Conservation (phyloP, 2,113 vertebrate genomes). For the Philantomba maxwellii region DNA sequence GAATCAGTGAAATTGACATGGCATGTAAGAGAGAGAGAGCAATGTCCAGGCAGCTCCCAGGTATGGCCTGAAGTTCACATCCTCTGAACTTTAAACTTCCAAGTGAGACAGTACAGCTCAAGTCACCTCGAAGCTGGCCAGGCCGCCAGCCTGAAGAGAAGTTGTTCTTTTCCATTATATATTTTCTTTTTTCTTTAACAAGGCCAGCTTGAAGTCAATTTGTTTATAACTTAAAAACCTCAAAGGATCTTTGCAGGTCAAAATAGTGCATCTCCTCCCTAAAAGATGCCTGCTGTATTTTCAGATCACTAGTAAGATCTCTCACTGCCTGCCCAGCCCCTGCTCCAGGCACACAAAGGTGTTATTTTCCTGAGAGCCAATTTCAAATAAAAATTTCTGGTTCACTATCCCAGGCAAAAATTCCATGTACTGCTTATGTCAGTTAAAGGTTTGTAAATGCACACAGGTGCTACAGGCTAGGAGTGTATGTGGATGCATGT, state of each 20-base stretch:
- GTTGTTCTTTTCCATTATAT: not conserved
- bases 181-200: constrained; percentile 16
- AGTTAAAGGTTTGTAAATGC: constrained; percentile 57
- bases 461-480: constrained; percentile 39
- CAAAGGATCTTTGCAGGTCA: not conserved
- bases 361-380: constrained; percentile 52
- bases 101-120: not conserved
- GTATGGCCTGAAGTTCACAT: not conserved
- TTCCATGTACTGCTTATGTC: constrained; percentile 64
- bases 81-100: not conserved
- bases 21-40: no score
- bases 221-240: not conserved
- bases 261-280: not conserved
- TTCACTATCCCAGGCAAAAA: constrained; percentile 53
- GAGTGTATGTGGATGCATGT: not conserved
- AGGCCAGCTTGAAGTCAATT: constrained; percentile 25
- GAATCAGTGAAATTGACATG: not conserved
- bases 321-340: constrained; percentile 9
- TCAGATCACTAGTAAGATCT: not conserved
- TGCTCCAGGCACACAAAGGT: constrained; percentile 13
- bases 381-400: constrained; percentile 61
- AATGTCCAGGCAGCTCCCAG: not conserved
- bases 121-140: not conserved
- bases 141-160: not conserved
- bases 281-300: not conserved